Evolutionary conservation across 2,888 invertebrate genomes (phyloP).

Genomic region (Zygaena filipendulae): DNA sequence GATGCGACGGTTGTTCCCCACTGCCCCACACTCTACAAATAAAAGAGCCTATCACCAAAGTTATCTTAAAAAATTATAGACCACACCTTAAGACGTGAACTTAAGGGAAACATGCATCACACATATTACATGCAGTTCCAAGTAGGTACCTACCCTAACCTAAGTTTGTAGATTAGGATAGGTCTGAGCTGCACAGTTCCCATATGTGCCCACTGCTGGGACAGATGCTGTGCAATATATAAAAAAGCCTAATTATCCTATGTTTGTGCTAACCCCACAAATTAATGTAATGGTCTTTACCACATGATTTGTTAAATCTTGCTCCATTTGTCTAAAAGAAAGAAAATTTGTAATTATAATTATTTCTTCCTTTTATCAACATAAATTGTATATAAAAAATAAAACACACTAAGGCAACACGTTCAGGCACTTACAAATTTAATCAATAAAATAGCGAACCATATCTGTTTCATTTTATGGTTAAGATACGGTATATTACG

Average conservation of each 20-base stretch:
- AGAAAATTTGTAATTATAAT: conserved; percentile 8
- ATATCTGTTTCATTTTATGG: conserved; percentile 44
- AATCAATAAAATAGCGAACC: conserved; percentile 27
- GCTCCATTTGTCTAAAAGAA: conserved; percentile 25
- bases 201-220: too few relatives aligned
- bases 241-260: too few relatives aligned
- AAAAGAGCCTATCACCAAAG: neutral
- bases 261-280: neutral
- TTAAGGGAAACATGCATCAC: too few relatives aligned
- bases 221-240: too few relatives aligned
- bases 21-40: conserved; percentile 45
- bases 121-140: too few relatives aligned
- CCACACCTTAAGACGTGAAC: too few relatives aligned
- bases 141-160: too few relatives aligned
- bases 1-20: conserved; percentile 54
- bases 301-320: conserved; percentile 31
- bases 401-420: too few relatives aligned
- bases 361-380: too few relatives aligned
- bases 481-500: conserved; percentile 22
- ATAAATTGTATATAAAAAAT: neutral
- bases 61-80: conserved; percentile 1
- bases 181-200: too few relatives aligned
- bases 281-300: conserved; percentile 24
- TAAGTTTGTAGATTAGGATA: too few relatives aligned
- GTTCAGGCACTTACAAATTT: conserved; percentile 32